A percentile compares a stretch with the other conserved stretches of the same genome.
Evolutionary conservation across 2,888 invertebrate genomes (phyloP).

Genomic region (Aromia moschata): DNA sequence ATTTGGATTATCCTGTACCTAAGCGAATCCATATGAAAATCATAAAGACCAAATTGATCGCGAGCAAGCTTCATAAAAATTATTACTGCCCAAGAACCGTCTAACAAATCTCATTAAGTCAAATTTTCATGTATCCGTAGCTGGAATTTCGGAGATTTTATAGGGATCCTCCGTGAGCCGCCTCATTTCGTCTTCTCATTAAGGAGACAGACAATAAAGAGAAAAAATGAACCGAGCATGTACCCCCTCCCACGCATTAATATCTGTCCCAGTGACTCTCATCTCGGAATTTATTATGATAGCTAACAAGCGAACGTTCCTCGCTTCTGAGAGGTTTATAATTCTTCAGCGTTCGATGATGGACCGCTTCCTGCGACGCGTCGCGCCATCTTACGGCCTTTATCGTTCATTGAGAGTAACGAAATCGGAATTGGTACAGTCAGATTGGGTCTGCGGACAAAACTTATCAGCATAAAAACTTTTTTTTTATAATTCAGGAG

Average conservation of each 20-base stretch:
- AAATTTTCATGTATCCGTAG: too few species aligned
- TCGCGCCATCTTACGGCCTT: conserved; percentile 13
- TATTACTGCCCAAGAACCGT: too few species aligned
- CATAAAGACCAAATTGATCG: too few species aligned
- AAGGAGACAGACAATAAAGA: conserved; percentile 38
- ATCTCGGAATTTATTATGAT: conserved; percentile 53
- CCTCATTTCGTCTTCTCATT: conserved; percentile 31
- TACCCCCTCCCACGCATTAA: conserved; percentile 48
- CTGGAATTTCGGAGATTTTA: too few species aligned
- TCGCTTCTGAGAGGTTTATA: conserved; percentile 48
- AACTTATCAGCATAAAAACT: too few species aligned
- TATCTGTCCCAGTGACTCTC: conserved; percentile 51
- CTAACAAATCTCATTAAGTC: too few species aligned
- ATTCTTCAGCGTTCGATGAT: conserved; percentile 50
- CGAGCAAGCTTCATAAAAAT: too few species aligned
- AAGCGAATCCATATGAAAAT: too few species aligned
- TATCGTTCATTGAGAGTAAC: conserved; percentile 8
- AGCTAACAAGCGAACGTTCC: conserved; percentile 53
- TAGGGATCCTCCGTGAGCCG: background rate
- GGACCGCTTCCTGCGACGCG: conserved; percentile 48
- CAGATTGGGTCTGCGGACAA: too few species aligned
- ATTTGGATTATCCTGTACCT: too few species aligned
- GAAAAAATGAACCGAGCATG: conserved; percentile 39
- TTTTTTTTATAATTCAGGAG: too few species aligned
- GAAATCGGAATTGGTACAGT: conserved; percentile 14